These are phyloP conservation scores for Xenopus borealis DNA, from an alignment of 2,113 vertebrate genomes.

Conservation along the genomic window DNA sequence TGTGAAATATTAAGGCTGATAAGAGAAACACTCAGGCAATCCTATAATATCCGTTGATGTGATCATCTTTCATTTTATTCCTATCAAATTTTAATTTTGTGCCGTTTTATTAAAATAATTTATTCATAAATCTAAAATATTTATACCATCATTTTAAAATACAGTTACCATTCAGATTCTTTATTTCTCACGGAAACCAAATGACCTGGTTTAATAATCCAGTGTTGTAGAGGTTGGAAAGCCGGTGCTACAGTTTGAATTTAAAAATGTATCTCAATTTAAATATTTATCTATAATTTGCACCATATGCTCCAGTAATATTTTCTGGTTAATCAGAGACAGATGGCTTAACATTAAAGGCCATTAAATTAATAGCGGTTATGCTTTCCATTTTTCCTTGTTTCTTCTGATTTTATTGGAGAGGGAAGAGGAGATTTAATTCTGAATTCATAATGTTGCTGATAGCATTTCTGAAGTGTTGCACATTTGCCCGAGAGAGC, in stretches of 20 bases:
- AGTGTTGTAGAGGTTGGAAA: background rate
- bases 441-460: slow-evolving; percentile 10
- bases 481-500: slow-evolving; percentile 21
- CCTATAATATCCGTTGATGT: no score
- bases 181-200: background rate
- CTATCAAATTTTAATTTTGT: no score
- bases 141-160: no score
- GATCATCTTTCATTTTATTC: no score
- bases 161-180: no score
- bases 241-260: background rate
- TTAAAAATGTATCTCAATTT: slow-evolving; percentile 2
- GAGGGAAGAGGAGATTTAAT: slow-evolving; percentile 6
- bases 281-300: slow-evolving; percentile 24
- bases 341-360: slow-evolving; percentile 29
- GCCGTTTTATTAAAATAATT: no score
- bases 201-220: background rate
- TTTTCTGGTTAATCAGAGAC: slow-evolving; percentile 5
- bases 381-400: slow-evolving; percentile 12
- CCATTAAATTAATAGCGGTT: slow-evolving; percentile 22
- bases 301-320: slow-evolving; percentile 19
- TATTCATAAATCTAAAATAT: no score
- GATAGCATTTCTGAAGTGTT: slow-evolving; percentile 22
- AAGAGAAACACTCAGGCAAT: no score
- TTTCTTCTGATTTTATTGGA: slow-evolving; percentile 21
- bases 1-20: no score